Evolutionary conservation across 2,797 vertebrate species (phyloP).

Genomic region (Picus viridis): DNA sequence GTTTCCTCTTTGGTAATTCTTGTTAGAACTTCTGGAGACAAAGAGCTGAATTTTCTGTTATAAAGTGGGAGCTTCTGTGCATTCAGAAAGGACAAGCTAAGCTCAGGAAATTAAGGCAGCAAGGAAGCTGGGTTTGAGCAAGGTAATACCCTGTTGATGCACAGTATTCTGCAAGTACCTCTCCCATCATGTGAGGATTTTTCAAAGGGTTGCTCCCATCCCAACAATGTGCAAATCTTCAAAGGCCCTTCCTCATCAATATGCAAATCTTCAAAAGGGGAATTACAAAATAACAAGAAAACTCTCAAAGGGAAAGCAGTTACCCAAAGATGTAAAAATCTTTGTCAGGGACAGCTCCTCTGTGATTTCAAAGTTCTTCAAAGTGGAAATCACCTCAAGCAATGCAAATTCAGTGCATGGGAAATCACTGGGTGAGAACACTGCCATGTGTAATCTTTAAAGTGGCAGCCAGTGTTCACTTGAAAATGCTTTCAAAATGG

Average conservation of each 20-base stretch:
- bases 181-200: not conserved
- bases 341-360: constrained; percentile 61
- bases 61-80: not conserved
- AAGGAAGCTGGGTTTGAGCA: not conserved
- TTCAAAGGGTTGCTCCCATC: not conserved
- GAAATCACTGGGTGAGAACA: constrained; percentile 9
- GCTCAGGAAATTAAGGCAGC: not conserved
- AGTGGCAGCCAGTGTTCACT: constrained; percentile 37
- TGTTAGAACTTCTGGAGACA: not conserved
- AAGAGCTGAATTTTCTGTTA: not conserved
- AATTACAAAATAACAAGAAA: constrained; percentile 62
- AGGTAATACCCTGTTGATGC: not conserved
- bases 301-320: constrained; percentile 63
- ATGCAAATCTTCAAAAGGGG: constrained; percentile 74
- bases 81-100: not conserved
- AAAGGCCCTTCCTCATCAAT: constrained; percentile 60
- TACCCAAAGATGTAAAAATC: constrained; percentile 67
- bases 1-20: not conserved
- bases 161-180: not conserved
- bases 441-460: constrained; percentile 49
- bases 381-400: constrained; percentile 67
- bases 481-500: not conserved
- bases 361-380: constrained; percentile 65
- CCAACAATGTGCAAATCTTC: constrained; percentile 58
- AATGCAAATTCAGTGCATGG: constrained; percentile 46